Evolutionary conservation across 2,113 vertebrate genomes (phyloP), one percentile per base, ranked within the genome.

Genomic region (Semicossyphus pulcher): DNA sequence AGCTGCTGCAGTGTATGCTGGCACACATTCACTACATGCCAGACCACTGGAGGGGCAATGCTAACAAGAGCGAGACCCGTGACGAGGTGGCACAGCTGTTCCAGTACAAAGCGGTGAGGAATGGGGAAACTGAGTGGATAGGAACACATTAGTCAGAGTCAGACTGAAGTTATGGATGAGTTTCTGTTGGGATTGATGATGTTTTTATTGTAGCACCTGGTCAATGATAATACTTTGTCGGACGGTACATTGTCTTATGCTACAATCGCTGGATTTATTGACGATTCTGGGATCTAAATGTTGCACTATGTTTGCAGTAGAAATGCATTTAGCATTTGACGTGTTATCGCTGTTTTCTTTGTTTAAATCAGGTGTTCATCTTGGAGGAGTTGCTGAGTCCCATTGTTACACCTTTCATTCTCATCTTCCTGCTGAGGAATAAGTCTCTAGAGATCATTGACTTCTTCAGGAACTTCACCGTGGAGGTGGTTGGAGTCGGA

Each of bases 11-110:
- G 70, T 97, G 98, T 75, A 96, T 99, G 86, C 92, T 99, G 83
- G 97, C 98, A 0, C 96, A 99, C 78, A 97, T 99, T 86, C 97
- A 99, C 93, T 99, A 99, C 92, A 99, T 99, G 98, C 98, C 98
- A 59, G 98, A 99, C 92, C 97, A 99, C 93, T 99, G 98, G 98
- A 97, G 97, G 91, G 97, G 96, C 86, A 95, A 95, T 1, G 98
- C 98, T 83, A 97, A 99, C 90, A 97, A 97, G 88, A 95, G 97
- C 0, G 97, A 99, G 94, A 99, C 98, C 90, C 94, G 97, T 11
- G 97, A 98, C 0, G 96, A 99, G 89, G 98, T 99, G 86, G 95
- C 98, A n/a, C 97, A 99, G 93, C 96, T 99, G 82, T 98, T 99
- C 91, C 98, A 99, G 88, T 99, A 99, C 94, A 99, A 99, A 93